phyloP scores from a whole-genome alignment of 2,113 vertebrate genomes.

The Callocephalon fimbriatum region DNA sequence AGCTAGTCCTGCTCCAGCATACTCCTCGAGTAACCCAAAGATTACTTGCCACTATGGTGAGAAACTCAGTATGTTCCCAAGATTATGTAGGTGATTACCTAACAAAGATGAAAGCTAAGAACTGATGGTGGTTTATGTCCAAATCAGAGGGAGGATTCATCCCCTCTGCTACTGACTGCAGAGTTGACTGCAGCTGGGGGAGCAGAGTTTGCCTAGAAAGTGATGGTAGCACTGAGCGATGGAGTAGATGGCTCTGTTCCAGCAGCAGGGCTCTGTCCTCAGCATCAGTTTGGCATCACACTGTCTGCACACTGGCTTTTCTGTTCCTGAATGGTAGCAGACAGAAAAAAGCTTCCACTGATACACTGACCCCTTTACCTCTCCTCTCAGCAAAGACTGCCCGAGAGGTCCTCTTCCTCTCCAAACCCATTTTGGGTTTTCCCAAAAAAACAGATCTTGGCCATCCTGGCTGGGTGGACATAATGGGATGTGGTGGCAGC shows the following conservation, averaged over 20 bases:
- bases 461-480: not conserved
- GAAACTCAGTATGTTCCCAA: not conserved
- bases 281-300: conserved; percentile 44
- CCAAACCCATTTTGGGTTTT: not conserved
- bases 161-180: not conserved
- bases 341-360: not conserved
- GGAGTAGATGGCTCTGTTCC: conserved; percentile 32
- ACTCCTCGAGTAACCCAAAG: not conserved
- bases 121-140: not conserved
- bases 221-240: not conserved
- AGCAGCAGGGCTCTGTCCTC: conserved; percentile 41
- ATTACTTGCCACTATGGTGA: not conserved
- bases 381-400: not conserved
- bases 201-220: not conserved
- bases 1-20: not conserved
- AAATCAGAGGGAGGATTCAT: not conserved
- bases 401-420: not conserved
- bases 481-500: not conserved
- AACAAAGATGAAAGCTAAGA: not conserved
- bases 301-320: conserved; percentile 25
- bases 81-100: not conserved
- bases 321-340: conserved; percentile 21
- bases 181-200: not conserved
- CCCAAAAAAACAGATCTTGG: not conserved
- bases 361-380: conserved; percentile 39